Conservation (phyloP, 2,113 vertebrate genomes). For the Aphyosemion australe region DNA sequence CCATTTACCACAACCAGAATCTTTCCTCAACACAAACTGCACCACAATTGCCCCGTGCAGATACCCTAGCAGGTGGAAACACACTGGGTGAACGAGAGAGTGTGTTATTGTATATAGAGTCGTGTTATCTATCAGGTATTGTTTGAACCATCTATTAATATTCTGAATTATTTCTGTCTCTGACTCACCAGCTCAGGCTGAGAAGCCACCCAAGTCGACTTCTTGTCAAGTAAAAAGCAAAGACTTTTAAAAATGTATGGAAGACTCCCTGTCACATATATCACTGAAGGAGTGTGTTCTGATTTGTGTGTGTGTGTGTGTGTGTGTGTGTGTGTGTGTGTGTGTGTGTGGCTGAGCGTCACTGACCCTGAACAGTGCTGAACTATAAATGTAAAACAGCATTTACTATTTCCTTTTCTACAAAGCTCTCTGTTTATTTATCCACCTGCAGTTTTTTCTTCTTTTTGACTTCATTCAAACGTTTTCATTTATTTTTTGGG, state of each 20-base stretch:
- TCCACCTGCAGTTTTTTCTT: not conserved
- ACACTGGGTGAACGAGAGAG: too few relatives aligned
- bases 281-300: slow-evolving; percentile 20
- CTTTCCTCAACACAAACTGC: not conserved
- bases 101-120: not conserved
- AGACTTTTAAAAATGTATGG: slow-evolving; percentile 52
- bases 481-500: not conserved
- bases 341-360: slow-evolving; percentile 51
- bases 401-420: slow-evolving; percentile 44
- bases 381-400: slow-evolving; percentile 57
- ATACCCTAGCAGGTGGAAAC: not conserved
- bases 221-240: slow-evolving; percentile 44
- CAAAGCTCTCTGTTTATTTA: not conserved
- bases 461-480: not conserved
- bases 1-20: not conserved
- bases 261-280: slow-evolving; percentile 6
- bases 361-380: slow-evolving; percentile 66
- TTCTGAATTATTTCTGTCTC: not conserved
- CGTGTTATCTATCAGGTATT: too few relatives aligned
- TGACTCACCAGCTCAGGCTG: not conserved
- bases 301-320: slow-evolving; percentile 27
- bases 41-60: not conserved
- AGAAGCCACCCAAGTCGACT: slow-evolving; percentile 45
- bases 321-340: slow-evolving; percentile 33
- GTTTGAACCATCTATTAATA: not conserved